Conservation (phyloP, 2,888 invertebrate species). For the Pristionchus exspectatus region DNA sequence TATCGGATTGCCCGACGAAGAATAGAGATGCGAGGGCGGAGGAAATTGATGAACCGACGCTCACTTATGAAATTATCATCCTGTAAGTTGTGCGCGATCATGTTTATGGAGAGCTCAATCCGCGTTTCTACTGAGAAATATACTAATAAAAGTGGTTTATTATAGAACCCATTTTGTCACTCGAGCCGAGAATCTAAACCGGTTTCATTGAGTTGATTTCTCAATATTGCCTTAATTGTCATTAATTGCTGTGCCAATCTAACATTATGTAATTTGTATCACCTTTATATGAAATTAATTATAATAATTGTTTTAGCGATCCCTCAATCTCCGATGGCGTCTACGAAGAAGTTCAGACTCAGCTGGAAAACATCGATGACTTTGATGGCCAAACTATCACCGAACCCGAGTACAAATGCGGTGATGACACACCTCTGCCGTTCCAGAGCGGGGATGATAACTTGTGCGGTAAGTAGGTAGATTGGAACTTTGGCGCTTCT, state of each 20-base stretch:
- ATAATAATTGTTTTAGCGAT: not conserved
- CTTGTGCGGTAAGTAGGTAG: not conserved
- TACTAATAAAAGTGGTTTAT: too few relatives aligned
- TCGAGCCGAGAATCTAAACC: too few relatives aligned
- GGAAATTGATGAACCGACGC: not conserved
- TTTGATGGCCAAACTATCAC: too few relatives aligned
- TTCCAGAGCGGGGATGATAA: not conserved
- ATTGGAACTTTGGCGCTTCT: not conserved
- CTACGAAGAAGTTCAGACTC: not conserved
- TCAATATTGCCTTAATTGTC: too few relatives aligned
- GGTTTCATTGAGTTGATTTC: too few relatives aligned
- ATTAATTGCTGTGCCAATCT: too few relatives aligned
- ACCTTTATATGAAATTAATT: not conserved
- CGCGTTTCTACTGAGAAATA: too few relatives aligned
- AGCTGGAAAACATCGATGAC: not conserved
- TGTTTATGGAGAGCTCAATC: too few relatives aligned
- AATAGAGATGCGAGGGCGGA: conserved; percentile 2
- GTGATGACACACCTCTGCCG: not conserved
- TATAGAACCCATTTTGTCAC: too few relatives aligned
- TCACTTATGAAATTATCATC: not conserved
- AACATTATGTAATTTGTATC: too few relatives aligned
- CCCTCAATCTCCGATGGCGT: not conserved
- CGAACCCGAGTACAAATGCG: not conserved
- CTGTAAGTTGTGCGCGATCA: too few relatives aligned
- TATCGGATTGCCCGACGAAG: not conserved